Percentiles rank a stretch among this genome's conserved stretches.
Evolutionary conservation across 35 echinoderm and acorn worm genomes (phyloP).

Genomic region (Hemicentrotus pulcherrimus): DNA sequence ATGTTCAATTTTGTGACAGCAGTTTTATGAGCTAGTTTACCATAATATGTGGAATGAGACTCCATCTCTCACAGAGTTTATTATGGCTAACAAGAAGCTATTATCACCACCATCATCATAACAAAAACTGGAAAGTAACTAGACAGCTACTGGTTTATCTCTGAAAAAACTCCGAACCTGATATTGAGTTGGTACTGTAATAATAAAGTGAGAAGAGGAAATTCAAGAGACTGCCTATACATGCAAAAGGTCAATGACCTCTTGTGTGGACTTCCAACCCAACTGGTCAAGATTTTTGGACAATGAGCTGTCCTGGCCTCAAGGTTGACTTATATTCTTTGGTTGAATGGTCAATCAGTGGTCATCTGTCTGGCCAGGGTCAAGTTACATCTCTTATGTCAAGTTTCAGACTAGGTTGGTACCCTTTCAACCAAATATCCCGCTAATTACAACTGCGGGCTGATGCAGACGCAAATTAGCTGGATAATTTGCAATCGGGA

Average conservation of each 20-base stretch:
- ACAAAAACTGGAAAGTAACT: not conserved
- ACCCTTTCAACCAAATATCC: too few relatives aligned
- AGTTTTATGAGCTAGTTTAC: too few relatives aligned
- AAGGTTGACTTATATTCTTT: not conserved
- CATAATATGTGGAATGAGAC: too few relatives aligned
- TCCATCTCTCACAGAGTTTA: too few relatives aligned
- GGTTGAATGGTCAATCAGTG: constrained; percentile 1
- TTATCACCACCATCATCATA: too few relatives aligned
- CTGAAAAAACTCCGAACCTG: not conserved
- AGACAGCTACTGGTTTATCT: not conserved
- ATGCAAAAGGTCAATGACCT: not conserved
- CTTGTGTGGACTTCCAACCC: not conserved
- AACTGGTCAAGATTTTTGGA: not conserved
- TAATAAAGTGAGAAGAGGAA: not conserved
- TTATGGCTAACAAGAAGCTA: too few relatives aligned
- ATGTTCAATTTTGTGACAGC: too few relatives aligned
- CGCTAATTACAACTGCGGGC: too few relatives aligned
- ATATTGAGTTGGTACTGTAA: not conserved
- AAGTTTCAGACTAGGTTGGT: too few relatives aligned
- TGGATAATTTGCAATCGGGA: too few relatives aligned
- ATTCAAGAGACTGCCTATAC: not conserved
- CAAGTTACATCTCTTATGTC: not conserved
- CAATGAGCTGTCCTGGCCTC: not conserved
- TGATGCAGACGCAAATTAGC: too few relatives aligned
- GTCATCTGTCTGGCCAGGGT: not conserved